Evolutionary conservation across 2,888 invertebrate genomes (phyloP).

Genomic region (Lithophane ornitopus): DNA sequence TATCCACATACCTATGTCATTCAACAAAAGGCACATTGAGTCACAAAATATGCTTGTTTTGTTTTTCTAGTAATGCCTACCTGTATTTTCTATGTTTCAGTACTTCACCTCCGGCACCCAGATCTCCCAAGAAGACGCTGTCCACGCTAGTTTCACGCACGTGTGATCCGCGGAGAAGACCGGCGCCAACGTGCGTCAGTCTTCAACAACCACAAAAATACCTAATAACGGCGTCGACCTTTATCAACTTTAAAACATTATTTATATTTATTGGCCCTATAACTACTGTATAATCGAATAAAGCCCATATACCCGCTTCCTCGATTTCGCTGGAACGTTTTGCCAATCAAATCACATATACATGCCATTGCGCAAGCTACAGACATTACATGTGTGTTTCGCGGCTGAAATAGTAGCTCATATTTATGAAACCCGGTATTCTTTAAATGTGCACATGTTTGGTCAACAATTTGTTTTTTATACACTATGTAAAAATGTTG

Average conservation of each 20-base stretch:
- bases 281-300: neutral
- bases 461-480: too few species aligned
- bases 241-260: slow-evolving; percentile 81
- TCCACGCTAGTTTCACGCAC: slow-evolving; percentile 96
- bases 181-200: slow-evolving; percentile 85
- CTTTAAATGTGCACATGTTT: neutral
- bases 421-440: neutral
- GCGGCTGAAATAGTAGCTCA: neutral
- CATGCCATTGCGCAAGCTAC: neutral
- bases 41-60: neutral
- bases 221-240: slow-evolving; percentile 87
- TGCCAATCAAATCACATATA: neutral
- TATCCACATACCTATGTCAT: neutral
- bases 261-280: slow-evolving; percentile 2
- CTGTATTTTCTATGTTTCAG: slow-evolving; percentile 89
- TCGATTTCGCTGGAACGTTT: neutral
- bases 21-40: neutral
- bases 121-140: slow-evolving; percentile 93
- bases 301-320: neutral
- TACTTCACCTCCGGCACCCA: slow-evolving; percentile 96
- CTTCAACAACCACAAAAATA: slow-evolving; percentile 93
- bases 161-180: slow-evolving; percentile 93
- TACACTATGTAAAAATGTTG: neutral
- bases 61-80: slow-evolving; percentile 1
- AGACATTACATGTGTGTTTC: neutral